Percentiles rank a stretch among this genome's conserved stretches.
Conservation (phyloP, 2,797 vertebrate genomes). For the Pampus argenteus region DNA sequence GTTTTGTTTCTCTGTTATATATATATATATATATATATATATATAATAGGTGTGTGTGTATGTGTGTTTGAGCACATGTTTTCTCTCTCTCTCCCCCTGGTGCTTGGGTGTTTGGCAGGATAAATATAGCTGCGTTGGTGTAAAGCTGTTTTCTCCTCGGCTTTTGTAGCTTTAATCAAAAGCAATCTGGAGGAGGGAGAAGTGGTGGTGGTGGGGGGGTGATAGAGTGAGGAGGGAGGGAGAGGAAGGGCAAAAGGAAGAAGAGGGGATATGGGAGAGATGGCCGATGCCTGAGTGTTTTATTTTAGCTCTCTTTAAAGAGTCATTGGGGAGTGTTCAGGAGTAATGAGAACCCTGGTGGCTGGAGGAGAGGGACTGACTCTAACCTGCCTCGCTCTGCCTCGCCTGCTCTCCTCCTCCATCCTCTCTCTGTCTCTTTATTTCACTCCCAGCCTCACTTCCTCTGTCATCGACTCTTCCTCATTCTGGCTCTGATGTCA, state of each 20-base stretch:
- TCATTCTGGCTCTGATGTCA: slow-evolving; percentile 46
- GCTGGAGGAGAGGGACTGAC: slow-evolving; percentile 67
- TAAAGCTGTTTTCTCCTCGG: slow-evolving; percentile 81
- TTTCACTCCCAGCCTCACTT: slow-evolving; percentile 55
- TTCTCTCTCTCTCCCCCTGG: slow-evolving; percentile 71
- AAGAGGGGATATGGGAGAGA: slow-evolving; percentile 1
- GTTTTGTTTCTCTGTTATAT: slow-evolving; percentile 64
- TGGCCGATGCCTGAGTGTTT: slow-evolving; percentile 79
- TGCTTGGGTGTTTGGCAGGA: slow-evolving; percentile 82
- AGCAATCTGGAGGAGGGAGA: slow-evolving; percentile 85
- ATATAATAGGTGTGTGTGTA: slow-evolving; percentile 30
- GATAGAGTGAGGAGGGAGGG: slow-evolving; percentile 56
- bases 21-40: slow-evolving; percentile 26
- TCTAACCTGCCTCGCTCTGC: slow-evolving; percentile 48
- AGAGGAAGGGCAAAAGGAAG: slow-evolving; percentile 23
- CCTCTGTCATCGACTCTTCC: slow-evolving; percentile 51
- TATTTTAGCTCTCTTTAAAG: slow-evolving; percentile 83
- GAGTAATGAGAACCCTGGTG: slow-evolving; percentile 80
- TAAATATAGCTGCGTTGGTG: slow-evolving; percentile 87
- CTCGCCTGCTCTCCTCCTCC: slow-evolving; percentile 34
- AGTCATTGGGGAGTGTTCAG: slow-evolving; percentile 80
- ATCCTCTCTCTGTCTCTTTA: slow-evolving; percentile 44
- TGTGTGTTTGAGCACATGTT: slow-evolving; percentile 53
- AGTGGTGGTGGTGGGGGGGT: too few relatives aligned
- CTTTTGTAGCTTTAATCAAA: slow-evolving; percentile 88